Evolutionary conservation across 1,140 invertebrate genomes (phyloP), one percentile per base, ranked within the genome.

Genomic region (Panulirus ornatus): DNA sequence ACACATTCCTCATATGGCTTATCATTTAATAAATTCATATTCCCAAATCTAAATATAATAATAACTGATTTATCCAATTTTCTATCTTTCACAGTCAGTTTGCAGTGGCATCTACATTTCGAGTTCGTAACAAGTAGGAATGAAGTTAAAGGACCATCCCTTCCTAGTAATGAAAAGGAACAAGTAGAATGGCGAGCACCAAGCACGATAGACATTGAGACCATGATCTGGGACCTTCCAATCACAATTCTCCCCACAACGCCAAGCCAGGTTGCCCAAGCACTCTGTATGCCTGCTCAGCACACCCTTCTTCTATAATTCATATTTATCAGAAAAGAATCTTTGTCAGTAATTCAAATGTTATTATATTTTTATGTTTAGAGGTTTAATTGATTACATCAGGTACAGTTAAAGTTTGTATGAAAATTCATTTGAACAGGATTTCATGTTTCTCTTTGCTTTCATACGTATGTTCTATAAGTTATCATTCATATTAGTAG

Each of bases 201-300:
- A 0, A 94, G 96, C 8, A 96, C 96, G 90, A 94, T 99, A 22
- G 96, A 98, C 34, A 98, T 99, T 83, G 98, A 99, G 94, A 99
- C 98, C 14, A 99, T 99, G 98, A 96, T 99, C 1, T 99, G 98
- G 98, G 98, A 99, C 95, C 94, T 99, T 40, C 98, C 98, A 3
- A 96, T 99, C 70, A 97, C 97, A 93, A 96, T 99, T 75, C 98
- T 98, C 94, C 97, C 98, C 0, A 98, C 98, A 2, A 96, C 97
- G 91, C 97, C 98, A 0, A 94, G 96, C 79, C 97, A 98, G 93
- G 96, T 97, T 22, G 93, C 93, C 34, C 91, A 92, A 71, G 92
- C 91, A 30, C 83, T 93, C 22, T 91, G 93, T 91, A 88, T 93
- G 83, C 87, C 89, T 9, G 78, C 89, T n/a, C 83, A 83, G n/a